These are phyloP conservation scores for Camponotus fellah DNA, from an alignment of 2,888 invertebrate genomes.

Conservation along the genomic window DNA sequence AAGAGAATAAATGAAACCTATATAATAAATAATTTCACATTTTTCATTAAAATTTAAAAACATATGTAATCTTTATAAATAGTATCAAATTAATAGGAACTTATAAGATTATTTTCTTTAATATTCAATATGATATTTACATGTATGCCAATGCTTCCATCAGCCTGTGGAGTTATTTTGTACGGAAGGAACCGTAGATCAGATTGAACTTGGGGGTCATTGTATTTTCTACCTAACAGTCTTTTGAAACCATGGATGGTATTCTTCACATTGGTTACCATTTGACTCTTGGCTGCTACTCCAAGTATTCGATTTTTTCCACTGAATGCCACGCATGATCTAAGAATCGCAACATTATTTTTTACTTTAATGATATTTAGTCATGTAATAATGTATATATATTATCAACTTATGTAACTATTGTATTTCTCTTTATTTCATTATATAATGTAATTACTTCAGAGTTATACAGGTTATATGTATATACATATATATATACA, in stretches of 20 bases:
- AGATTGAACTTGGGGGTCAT: slow-evolving; percentile 95
- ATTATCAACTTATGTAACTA: not conserved
- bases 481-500: not conserved
- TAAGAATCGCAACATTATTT: slow-evolving; percentile 83
- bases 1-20: not conserved
- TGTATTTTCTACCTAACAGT: slow-evolving; percentile 95
- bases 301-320: slow-evolving; percentile 97
- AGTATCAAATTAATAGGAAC: not conserved
- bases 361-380: not conserved
- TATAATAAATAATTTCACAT: not conserved
- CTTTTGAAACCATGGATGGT: slow-evolving; percentile 98
- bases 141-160: slow-evolving; percentile 95
- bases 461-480: not conserved
- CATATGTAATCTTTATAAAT: not conserved
- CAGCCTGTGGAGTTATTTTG: slow-evolving; percentile 91
- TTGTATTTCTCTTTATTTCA: not conserved
- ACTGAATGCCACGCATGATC: slow-evolving; percentile 98
- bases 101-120: not conserved
- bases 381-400: not conserved
- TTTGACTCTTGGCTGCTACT: slow-evolving; percentile 98
- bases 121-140: slow-evolving; percentile 87
- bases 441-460: not conserved
- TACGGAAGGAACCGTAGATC: slow-evolving; percentile 94
- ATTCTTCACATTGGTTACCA: slow-evolving; percentile 98
- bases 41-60: not conserved